Conservation (phyloP, 2,888 invertebrate genomes). For the Nymphalis polychloros region DNA sequence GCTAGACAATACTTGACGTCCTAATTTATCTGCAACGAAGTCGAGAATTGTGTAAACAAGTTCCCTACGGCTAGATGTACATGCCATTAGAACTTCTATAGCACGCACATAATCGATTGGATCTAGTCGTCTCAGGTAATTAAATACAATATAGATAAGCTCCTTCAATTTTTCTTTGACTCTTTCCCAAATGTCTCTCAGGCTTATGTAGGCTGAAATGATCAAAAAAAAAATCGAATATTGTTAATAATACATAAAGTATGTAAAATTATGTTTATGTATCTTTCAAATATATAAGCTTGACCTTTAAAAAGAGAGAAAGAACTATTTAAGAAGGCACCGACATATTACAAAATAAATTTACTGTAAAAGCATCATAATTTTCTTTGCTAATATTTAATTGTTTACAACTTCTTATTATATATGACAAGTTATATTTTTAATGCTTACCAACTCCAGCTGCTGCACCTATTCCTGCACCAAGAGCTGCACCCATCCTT, state of each 20-base stretch:
- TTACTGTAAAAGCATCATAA: no score
- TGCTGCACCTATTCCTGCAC: constrained; percentile 62
- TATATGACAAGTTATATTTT: neutral
- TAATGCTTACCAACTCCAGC: constrained; percentile 51
- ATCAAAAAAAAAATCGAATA: neutral
- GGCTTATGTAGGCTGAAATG: constrained; percentile 59
- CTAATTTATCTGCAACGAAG: constrained; percentile 61
- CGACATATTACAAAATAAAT: no score
- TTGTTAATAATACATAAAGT: neutral
- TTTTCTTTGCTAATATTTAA: no score
- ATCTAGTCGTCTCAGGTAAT: constrained; percentile 59
- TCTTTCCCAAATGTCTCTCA: constrained; percentile 61
- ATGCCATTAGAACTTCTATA: constrained; percentile 58
- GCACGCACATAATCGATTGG: constrained; percentile 59
- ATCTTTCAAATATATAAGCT: no score
- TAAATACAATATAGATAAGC: constrained; percentile 62
- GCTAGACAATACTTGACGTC: constrained; percentile 57
- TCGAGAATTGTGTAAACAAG: constrained; percentile 63
- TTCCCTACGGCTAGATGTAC: constrained; percentile 52
- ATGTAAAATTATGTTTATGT: no score
- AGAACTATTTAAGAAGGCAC: no score
- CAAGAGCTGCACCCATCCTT: constrained; percentile 60
- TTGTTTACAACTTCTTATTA: neutral
- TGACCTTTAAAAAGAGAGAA: no score
- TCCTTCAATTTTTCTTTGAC: constrained; percentile 60